Evolutionary conservation across 2,888 invertebrate species (phyloP).

Genomic region (Leptinotarsa rubiginosa): DNA sequence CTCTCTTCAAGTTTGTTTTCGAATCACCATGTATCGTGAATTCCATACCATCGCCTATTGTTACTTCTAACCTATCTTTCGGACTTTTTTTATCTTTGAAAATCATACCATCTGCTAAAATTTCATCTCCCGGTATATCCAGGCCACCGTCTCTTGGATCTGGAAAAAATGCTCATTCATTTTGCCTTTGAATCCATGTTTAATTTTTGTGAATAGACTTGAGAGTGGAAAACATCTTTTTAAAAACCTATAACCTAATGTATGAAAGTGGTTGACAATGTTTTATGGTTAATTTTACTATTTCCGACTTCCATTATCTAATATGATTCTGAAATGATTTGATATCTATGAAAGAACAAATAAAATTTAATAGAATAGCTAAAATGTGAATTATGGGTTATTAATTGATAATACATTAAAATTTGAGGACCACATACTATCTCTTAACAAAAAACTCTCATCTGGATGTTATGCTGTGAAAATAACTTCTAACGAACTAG

Average conservation of each 20-base stretch:
- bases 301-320: too few relatives aligned
- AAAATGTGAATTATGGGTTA: too few relatives aligned
- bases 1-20: slow-evolving; percentile 84
- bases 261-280: too few relatives aligned
- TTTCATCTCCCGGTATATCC: slow-evolving; percentile 71
- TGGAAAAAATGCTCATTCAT: slow-evolving; percentile 51
- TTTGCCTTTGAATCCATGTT: not conserved
- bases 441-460: too few relatives aligned
- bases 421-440: too few relatives aligned
- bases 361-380: too few relatives aligned
- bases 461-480: too few relatives aligned
- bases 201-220: slow-evolving; percentile 19
- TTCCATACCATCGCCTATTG: slow-evolving; percentile 93
- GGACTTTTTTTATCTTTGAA: slow-evolving; percentile 89
- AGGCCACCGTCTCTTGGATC: slow-evolving; percentile 71
- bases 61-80: slow-evolving; percentile 89
- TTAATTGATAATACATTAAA: too few relatives aligned
- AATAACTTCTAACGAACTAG: too few relatives aligned
- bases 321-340: too few relatives aligned
- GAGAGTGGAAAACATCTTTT: slow-evolving; percentile 25
- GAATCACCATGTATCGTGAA: slow-evolving; percentile 93
- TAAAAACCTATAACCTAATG: not conserved
- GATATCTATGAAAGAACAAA: too few relatives aligned
- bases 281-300: too few relatives aligned
- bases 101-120: slow-evolving; percentile 85